Conservation (phyloP, 2,797 vertebrate species). For the Lepilemur ruficaudatus region DNA sequence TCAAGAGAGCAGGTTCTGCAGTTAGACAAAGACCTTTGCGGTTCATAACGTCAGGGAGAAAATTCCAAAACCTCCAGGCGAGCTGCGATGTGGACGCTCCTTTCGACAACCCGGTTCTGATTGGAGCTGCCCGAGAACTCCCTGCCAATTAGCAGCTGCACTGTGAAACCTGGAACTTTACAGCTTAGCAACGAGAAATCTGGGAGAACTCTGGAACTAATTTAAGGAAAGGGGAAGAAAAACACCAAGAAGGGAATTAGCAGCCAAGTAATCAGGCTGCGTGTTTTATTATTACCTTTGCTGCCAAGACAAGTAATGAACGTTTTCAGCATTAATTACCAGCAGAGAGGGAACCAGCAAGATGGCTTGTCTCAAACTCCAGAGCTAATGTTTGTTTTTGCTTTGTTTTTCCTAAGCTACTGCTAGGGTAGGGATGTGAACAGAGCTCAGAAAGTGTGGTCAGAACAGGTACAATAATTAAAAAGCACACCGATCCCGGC, state of each 20-base stretch:
- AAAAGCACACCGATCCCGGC: neutral
- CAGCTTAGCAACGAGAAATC: slow-evolving; percentile 66
- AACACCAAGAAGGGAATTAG: slow-evolving; percentile 46
- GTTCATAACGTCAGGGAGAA: slow-evolving; percentile 34
- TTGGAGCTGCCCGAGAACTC: slow-evolving; percentile 22
- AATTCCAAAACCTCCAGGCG: neutral
- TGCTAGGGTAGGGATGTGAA: neutral
- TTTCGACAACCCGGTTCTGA: neutral
- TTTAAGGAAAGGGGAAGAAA: slow-evolving; percentile 38
- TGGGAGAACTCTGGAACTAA: slow-evolving; percentile 68
- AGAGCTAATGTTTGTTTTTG: neutral
- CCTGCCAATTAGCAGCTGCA: slow-evolving; percentile 25
- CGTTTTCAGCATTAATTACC: slow-evolving; percentile 39
- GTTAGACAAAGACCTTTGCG: slow-evolving; percentile 42
- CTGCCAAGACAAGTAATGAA: neutral
- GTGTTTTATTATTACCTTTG: slow-evolving; percentile 43
- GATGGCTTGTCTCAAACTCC: neutral
- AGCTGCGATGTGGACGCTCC: neutral
- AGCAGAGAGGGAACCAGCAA: neutral
- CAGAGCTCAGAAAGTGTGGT: neutral
- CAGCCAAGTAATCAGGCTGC: slow-evolving; percentile 42
- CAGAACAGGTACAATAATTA: neutral
- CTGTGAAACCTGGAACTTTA: slow-evolving; percentile 50
- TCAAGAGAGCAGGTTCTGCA: slow-evolving; percentile 26
- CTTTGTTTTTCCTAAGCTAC: neutral